phyloP scores from a whole-genome alignment of 1,140 invertebrate genomes.

The Ips typographus region DNA sequence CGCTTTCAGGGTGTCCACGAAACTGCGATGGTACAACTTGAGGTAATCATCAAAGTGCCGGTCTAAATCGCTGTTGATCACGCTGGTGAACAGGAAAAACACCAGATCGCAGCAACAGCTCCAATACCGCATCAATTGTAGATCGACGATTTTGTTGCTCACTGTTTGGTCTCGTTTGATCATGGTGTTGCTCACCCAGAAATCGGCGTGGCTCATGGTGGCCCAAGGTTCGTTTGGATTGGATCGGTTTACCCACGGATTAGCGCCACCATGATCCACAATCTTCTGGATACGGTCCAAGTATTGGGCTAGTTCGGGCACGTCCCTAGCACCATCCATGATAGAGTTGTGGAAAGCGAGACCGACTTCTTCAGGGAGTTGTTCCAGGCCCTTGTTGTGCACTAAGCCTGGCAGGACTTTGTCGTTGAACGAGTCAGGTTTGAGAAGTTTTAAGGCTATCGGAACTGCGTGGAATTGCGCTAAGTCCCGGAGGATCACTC shows the following conservation, averaged over 20 bases:
- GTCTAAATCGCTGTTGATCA: slow-evolving; percentile 51
- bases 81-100: slow-evolving; percentile 61
- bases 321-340: slow-evolving; percentile 43
- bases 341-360: slow-evolving; percentile 45
- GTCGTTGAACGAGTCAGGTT: slow-evolving; percentile 55
- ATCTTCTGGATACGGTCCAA: slow-evolving; percentile 35
- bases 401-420: slow-evolving; percentile 50
- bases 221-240: slow-evolving; percentile 53
- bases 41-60: slow-evolving; percentile 55
- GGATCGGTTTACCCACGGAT: slow-evolving; percentile 38
- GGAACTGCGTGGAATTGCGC: slow-evolving; percentile 61
- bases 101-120: slow-evolving; percentile 59
- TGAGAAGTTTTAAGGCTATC: slow-evolving; percentile 57
- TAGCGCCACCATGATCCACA: slow-evolving; percentile 31
- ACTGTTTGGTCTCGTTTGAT: slow-evolving; percentile 47
- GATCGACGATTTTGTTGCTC: slow-evolving; percentile 63
- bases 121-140: slow-evolving; percentile 59
- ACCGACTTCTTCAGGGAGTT: slow-evolving; percentile 42
- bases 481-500: slow-evolving; percentile 54
- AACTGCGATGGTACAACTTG: slow-evolving; percentile 56
- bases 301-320: slow-evolving; percentile 44
- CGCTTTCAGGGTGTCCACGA: slow-evolving; percentile 49
- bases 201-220: slow-evolving; percentile 60
- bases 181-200: slow-evolving; percentile 67
- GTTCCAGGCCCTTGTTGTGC: slow-evolving; percentile 44